A percentile compares a stretch with the other conserved stretches of the same genome.
Evolutionary conservation across 2,888 invertebrate genomes (phyloP).

Genomic region (Eristalis intricaria): DNA sequence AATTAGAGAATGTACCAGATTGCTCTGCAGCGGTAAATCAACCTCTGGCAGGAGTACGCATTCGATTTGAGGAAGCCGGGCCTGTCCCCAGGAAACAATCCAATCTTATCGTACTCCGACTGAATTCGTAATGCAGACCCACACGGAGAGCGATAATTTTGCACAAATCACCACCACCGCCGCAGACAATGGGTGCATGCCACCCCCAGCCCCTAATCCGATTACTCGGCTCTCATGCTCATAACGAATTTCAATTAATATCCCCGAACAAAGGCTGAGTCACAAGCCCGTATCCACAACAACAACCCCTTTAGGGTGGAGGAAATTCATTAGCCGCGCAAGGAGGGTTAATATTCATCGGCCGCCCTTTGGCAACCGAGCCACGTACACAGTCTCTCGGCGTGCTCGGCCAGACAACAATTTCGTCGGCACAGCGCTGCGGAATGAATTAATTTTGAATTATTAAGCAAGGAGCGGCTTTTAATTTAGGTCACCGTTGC

Average conservation of each 20-base stretch:
- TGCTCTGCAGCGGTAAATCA: not conserved
- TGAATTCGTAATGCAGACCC: not conserved
- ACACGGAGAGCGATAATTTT: not conserved
- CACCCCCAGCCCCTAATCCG: not conserved
- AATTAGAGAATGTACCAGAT: not conserved
- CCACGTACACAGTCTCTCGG: not conserved
- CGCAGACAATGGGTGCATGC: not conserved
- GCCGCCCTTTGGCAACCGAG: not conserved
- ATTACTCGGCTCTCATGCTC: not conserved
- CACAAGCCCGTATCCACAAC: not conserved
- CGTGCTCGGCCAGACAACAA: not conserved
- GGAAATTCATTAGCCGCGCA: not conserved
- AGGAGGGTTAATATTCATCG: not conserved
- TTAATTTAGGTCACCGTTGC: conserved; percentile 44
- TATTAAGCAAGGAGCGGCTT: conserved; percentile 45
- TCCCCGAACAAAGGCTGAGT: not conserved
- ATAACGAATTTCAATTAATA: not conserved
- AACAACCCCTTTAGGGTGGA: not conserved
- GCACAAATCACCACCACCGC: not conserved
- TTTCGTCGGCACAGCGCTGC: not conserved
- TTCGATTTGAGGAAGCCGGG: not conserved
- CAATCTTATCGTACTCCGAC: not conserved
- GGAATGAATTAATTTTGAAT: conserved; percentile 53
- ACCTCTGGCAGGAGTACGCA: not conserved
- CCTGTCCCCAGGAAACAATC: not conserved